These are phyloP conservation scores for Nemapogon koenigi DNA, from an alignment of 2,888 invertebrate genomes.

Conservation along the genomic window DNA sequence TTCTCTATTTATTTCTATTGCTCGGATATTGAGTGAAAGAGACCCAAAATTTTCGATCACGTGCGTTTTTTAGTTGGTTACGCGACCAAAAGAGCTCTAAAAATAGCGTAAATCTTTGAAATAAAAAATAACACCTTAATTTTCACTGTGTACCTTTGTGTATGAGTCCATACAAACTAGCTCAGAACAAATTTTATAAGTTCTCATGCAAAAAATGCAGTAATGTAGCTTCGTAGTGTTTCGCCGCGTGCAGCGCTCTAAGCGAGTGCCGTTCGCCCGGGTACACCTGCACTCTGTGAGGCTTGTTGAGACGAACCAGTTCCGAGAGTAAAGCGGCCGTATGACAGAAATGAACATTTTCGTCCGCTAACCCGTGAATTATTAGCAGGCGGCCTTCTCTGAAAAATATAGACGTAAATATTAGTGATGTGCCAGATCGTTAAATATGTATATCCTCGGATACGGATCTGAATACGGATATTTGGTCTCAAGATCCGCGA, in stretches of 20 bases:
- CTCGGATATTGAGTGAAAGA: no score
- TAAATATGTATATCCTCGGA: background rate
- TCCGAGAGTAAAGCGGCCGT: constrained; percentile 90
- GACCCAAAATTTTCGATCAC: no score
- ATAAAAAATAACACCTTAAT: background rate
- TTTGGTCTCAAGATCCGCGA: no score
- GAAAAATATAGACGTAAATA: constrained; percentile 20
- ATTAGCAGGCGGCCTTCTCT: constrained; percentile 90
- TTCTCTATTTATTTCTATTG: no score
- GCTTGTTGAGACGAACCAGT: constrained; percentile 93
- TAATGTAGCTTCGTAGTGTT: constrained; percentile 95
- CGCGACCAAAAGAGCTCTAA: no score
- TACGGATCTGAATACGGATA: no score
- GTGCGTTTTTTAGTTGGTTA: no score
- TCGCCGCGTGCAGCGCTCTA: constrained; percentile 90
- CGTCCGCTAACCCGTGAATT: constrained; percentile 97
- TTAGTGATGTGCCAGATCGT: no score
- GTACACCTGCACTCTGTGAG: constrained; percentile 82
- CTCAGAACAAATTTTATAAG: constrained; percentile 28
- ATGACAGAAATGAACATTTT: constrained; percentile 98
- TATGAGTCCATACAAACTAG: no score
- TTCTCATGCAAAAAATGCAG: constrained; percentile 85
- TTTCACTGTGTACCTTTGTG: no score
- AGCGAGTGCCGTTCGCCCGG: constrained; percentile 97
- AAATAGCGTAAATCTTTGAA: no score